Conservation (phyloP, 2,113 vertebrate species). For the Electrona antarctica region DNA sequence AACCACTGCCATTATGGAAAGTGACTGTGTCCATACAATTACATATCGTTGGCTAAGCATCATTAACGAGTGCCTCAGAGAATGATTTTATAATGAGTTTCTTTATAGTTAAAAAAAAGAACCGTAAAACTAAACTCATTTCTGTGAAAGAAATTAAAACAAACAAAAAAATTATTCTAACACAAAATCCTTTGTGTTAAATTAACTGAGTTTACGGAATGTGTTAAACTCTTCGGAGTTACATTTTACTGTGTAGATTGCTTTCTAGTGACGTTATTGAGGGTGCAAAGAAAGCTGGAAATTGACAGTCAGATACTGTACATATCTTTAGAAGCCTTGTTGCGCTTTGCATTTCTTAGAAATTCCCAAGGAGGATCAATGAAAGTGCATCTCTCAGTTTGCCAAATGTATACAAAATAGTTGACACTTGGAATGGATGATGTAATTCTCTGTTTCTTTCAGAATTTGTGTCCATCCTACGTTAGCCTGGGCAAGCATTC, state of each 20-base stretch:
- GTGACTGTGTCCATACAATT: conserved; percentile 20
- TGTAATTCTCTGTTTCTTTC: not conserved
- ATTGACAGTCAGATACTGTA: not conserved
- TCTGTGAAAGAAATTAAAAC: conserved; percentile 19
- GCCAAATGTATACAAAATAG: not conserved
- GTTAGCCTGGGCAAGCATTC: not conserved
- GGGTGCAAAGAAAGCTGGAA: not conserved
- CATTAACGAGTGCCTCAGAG: conserved; percentile 58
- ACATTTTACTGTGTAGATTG: not conserved
- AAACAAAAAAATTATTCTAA: not conserved
- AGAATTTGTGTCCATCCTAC: no score
- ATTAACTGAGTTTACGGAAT: no score
- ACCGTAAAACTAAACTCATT: not conserved
- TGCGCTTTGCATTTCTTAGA: not conserved
- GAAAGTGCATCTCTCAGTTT: not conserved
- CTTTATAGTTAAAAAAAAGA: conserved; percentile 2
- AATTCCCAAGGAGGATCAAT: not conserved
- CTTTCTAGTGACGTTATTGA: not conserved
- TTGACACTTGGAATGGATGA: not conserved
- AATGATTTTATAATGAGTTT: conserved; percentile 18
- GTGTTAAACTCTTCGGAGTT: no score
- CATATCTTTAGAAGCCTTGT: not conserved
- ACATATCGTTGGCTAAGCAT: conserved; percentile 38
- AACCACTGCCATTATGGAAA: conserved; percentile 7
- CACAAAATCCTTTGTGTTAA: not conserved